Conservation (phyloP, 2,113 vertebrate genomes). For the Mohoua ochrocephala region DNA sequence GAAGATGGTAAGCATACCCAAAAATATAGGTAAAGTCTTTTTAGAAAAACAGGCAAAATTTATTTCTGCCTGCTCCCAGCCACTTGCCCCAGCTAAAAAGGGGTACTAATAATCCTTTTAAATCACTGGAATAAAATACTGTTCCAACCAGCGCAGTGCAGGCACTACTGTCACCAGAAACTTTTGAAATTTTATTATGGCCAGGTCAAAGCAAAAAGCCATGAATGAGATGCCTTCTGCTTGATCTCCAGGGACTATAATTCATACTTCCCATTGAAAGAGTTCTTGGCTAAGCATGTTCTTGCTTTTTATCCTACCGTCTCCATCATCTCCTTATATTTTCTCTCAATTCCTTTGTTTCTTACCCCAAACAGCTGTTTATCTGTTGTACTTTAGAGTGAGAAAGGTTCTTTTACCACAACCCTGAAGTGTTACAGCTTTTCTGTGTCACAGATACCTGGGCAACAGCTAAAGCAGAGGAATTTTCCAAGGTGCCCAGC, state of each 20-base stretch:
- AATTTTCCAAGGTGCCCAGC: neutral
- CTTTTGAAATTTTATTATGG: constrained; percentile 3
- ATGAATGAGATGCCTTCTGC: constrained; percentile 28
- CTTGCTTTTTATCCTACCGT: neutral
- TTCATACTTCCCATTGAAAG: neutral
- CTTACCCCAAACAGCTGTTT: neutral
- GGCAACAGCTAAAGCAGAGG: neutral
- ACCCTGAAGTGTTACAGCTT: neutral
- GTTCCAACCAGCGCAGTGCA: neutral
- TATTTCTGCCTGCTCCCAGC: constrained; percentile 15
- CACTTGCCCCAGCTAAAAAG: neutral
- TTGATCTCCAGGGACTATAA: constrained; percentile 3
- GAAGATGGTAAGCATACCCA: neutral
- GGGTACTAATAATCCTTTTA: constrained; percentile 13
- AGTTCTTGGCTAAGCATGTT: neutral
- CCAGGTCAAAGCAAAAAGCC: constrained; percentile 40
- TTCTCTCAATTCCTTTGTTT: neutral
- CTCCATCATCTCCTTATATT: neutral
- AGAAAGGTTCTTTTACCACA: neutral
- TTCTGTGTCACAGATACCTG: neutral
- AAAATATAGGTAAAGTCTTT: neutral
- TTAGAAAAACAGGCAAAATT: neutral
- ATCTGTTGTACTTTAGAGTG: neutral
- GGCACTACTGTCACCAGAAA: neutral
- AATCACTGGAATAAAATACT: neutral